Evolutionary conservation across 2,113 vertebrate genomes (phyloP), one percentile per base, ranked within the genome.

Genomic region (Paradoxurus hermaphroditus): DNA sequence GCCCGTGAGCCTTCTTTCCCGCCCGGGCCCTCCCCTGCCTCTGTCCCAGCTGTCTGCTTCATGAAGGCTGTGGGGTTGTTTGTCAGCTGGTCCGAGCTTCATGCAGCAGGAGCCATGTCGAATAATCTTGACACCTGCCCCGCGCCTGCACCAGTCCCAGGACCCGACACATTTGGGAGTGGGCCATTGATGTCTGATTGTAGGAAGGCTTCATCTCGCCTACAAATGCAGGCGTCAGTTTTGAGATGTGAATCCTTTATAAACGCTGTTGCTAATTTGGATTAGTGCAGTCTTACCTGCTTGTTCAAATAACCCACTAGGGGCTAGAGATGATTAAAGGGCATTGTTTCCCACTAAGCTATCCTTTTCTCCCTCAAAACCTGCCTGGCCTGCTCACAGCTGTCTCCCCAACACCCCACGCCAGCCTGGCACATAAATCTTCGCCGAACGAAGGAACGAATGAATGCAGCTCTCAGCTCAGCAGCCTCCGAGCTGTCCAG

Each of bases 81-180:
- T 88, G 65, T 1, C 0, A 2, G 9, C 31, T 29, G 44, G 18
- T 29, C 70, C n/a, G 73, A 81, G 21, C 77, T 63, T 77, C 5
- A 0, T 1, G 44, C 59, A 13, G 4, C 19, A 21, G 87, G 85
- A 82, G 82, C 51, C 72, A 29, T n/a, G 39, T 21, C 13, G 1
- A 62, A 53, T 67, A 4, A 9, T 36, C 53, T 31, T 41, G 34
- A n/a, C 21, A 25, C 2, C 7, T 0, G 0, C 2, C 51, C 1
- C 18, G 5, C 9, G 79, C 25, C 53, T 34, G 29, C 3, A 10
- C 56, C 89, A 41, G n/a, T 31, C 65, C 65, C 65, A 90, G 70
- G n/a, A 63, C 41, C 79, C 41, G 73, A 62, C 29, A 7, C 56
- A 56, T 27, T 9, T 59, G 23, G 34, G 34, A 7, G 3, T 36